phyloP scores from a whole-genome alignment of 2,797 vertebrate species.

The Poecilia picta region DNA sequence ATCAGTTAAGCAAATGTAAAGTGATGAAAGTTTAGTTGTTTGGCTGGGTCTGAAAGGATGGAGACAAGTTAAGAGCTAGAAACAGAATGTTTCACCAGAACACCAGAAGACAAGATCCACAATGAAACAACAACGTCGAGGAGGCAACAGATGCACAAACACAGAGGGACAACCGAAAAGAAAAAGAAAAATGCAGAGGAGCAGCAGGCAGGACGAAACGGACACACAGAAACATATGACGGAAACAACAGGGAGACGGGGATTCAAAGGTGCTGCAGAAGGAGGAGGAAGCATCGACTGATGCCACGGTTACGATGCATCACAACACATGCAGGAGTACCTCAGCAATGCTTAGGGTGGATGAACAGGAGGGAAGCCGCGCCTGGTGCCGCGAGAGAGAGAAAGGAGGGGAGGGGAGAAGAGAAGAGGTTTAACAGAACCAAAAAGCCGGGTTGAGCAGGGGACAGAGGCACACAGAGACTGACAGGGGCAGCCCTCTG shows the following conservation, averaged over 20 bases:
- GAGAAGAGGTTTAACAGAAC: conserved; percentile 93
- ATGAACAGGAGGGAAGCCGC: conserved; percentile 99
- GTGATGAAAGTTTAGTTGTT: conserved; percentile 55
- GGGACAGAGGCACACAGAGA: conserved; percentile 76
- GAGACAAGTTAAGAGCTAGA: conserved; percentile 55
- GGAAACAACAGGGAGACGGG: conserved; percentile 11
- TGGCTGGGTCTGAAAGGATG: conserved; percentile 39
- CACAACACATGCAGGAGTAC: conserved; percentile 96
- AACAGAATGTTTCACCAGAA: conserved; percentile 25
- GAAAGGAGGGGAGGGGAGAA: conserved; percentile 85
- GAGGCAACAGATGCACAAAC: conserved; percentile 27
- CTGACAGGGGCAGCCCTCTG: conserved; percentile 51
- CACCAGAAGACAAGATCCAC: conserved; percentile 32
- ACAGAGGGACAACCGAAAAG: conserved; percentile 37
- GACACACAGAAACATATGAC: conserved; percentile 27
- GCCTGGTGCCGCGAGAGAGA: conserved; percentile 90
- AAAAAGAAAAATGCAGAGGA: conserved; percentile 36
- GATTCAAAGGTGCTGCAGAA: conserved; percentile 21
- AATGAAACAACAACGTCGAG: conserved; percentile 19
- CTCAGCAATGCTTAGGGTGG: conserved; percentile 99
- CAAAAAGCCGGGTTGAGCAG: conserved; percentile 76
- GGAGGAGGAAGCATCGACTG: conserved; percentile 68
- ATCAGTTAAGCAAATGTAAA: conserved; percentile 47
- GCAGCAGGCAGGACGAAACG: conserved; percentile 53
- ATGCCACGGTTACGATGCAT: conserved; percentile 80